Base-by-base conservation (phyloP, 2,113 vertebrate species). In the Pao palembangensis region DNA sequence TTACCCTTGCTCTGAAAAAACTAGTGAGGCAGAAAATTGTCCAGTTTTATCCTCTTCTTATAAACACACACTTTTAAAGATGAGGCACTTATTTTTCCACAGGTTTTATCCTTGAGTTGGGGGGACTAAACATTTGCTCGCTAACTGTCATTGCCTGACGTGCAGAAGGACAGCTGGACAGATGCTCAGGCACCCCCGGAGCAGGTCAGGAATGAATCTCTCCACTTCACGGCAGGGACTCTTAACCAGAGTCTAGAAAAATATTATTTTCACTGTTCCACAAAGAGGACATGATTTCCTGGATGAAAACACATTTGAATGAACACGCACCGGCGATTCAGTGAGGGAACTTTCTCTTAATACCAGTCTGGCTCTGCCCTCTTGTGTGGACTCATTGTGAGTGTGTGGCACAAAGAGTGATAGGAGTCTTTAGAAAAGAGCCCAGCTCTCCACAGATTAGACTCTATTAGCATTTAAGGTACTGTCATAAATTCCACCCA, bases 21-120 rank as follows among this genome's bases (percentile, higher is more conserved):
- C 84, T 90, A 89, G 80, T 89, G 87, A 90, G 89, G 91, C 91
- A 91, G 89, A 90, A 92, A 92, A 92, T 92, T 92, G 91, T 91
- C 87, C 86, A 83, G 80, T 91, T 92, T 89, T 86, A 89, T 89
- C 87, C 87, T 79, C 78, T 87, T 64, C 61, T 54, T 76, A 88
- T 88, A 91, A 88, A 90, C 88, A 89, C 79, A 71, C 74, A 80
- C 79, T 87, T 81, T 69, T 49, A 18, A 8, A 71, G 67, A 80
- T 73, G 58, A 76, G 72, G 76, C 76, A 76, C 78, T 88, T 87
- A 85, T 84, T 85, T 28, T 84, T 86, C 68, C 64, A 78, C 71
- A 69, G 73, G 79, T 84, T 87, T 84, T 74, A 84, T 88, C 76
- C 83, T 85, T 79, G 73, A 87, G 69, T 83, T 3, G 25, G 25